These are phyloP conservation scores for Drosophila recens DNA, from an alignment of 2,888 invertebrate genomes.

Conservation along the genomic window DNA sequence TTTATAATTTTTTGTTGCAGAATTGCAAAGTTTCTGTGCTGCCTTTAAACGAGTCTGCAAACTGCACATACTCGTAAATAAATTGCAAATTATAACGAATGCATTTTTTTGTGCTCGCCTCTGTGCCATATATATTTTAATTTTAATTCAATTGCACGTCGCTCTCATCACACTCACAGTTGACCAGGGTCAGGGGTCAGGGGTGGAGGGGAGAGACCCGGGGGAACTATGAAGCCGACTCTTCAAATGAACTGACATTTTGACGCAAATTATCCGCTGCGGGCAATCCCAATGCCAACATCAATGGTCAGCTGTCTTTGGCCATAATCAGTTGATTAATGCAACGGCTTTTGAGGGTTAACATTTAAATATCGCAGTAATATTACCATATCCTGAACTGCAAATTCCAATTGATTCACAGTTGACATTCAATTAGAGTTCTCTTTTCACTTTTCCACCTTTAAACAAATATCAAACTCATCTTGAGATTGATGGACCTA, in stretches of 20 bases:
- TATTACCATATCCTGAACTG: not conserved
- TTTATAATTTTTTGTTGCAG: conserved; percentile 70
- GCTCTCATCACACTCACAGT: conserved; percentile 54
- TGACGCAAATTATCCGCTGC: conserved; percentile 76
- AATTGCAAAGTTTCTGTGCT: not conserved
- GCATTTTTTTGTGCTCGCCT: conserved; percentile 27
- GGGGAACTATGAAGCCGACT: conserved; percentile 28
- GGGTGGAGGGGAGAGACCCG: not conserved
- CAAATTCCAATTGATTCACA: not conserved
- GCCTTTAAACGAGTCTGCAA: not conserved
- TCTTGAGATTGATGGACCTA: conserved; percentile 6
- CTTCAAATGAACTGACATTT: conserved; percentile 77
- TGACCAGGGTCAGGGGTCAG: conserved; percentile 21
- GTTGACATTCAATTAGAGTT: not conserved
- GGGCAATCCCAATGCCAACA: conserved; percentile 51
- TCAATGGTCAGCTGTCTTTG: conserved; percentile 48
- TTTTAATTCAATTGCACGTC: conserved; percentile 80
- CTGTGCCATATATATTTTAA: conserved; percentile 72
- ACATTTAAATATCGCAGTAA: conserved; percentile 7
- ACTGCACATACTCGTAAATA: conserved; percentile 48
- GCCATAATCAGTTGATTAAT: conserved; percentile 60
- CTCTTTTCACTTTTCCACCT: not conserved
- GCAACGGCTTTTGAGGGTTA: conserved; percentile 14
- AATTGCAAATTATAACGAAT: conserved; percentile 71
- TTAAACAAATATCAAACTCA: not conserved